phyloP scores from a whole-genome alignment of 2,113 vertebrate genomes.

The Eonycteris spelaea region DNA sequence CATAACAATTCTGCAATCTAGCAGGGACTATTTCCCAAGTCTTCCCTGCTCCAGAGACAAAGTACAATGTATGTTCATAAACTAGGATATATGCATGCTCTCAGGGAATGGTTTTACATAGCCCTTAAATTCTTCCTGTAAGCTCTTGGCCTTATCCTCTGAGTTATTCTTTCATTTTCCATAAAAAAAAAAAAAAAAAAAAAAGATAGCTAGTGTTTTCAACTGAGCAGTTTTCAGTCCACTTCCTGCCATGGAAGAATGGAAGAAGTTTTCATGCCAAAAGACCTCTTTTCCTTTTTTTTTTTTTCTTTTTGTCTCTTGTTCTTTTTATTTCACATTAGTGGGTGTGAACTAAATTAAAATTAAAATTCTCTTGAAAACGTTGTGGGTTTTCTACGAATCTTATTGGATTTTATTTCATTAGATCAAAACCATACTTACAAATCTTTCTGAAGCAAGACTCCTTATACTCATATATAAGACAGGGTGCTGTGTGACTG shows the following conservation, averaged over 20 bases:
- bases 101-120: neutral
- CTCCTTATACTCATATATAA: neutral
- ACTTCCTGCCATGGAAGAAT: neutral
- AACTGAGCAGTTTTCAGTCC: neutral
- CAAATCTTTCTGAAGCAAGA: neutral
- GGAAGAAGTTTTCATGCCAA: neutral
- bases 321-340: neutral
- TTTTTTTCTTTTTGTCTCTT: neutral
- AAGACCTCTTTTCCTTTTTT: neutral
- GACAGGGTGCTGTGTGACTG: neutral
- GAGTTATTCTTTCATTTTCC: neutral
- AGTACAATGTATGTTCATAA: neutral
- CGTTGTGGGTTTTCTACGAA: neutral
- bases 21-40: neutral
- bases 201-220: neutral
- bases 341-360: too few relatives aligned
- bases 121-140: neutral
- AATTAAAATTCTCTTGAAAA: conserved; percentile 16
- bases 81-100: neutral
- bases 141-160: neutral
- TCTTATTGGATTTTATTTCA: neutral
- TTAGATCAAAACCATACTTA: neutral
- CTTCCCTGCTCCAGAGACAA: neutral
- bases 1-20: neutral
- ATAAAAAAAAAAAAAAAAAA: neutral